These are phyloP conservation scores for Acanthosepion lycidas DNA, from an alignment of 2,888 invertebrate species.

Conservation along the genomic window DNA sequence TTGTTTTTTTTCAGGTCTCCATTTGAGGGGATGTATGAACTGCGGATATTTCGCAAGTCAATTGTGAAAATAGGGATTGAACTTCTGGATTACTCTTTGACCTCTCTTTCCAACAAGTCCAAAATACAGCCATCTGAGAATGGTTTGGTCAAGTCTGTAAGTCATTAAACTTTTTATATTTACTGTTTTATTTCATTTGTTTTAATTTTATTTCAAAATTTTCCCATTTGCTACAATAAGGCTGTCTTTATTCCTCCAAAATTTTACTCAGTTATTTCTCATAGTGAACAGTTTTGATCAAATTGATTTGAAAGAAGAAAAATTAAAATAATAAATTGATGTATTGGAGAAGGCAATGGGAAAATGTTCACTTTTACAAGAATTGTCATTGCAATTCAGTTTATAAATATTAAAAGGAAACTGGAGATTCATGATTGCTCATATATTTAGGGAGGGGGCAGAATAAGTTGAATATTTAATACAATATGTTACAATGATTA, in stretches of 20 bases:
- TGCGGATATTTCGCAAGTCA: conserved; percentile 82
- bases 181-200: not conserved
- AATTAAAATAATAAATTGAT: too few relatives aligned
- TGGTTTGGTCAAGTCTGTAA: conserved; percentile 76
- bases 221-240: not conserved
- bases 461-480: not conserved
- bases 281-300: not conserved
- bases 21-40: conserved; percentile 78
- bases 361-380: too few relatives aligned
- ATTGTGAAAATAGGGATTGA: conserved; percentile 87
- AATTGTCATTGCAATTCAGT: too few relatives aligned
- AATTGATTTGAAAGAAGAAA: not conserved
- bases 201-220: not conserved
- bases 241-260: too few relatives aligned
- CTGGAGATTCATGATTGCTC: too few relatives aligned
- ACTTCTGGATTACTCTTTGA: conserved; percentile 91
- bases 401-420: too few relatives aligned
- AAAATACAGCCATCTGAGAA: conserved; percentile 87
- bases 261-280: not conserved
- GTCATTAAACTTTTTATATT: conserved; percentile 50
- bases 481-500: not conserved
- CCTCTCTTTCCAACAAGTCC: conserved; percentile 79
- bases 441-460: too few relatives aligned
- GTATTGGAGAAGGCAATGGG: too few relatives aligned
- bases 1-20: conserved; percentile 78